phyloP scores from a whole-genome alignment of 2,888 invertebrate genomes.

The Venusia cambrica region DNA sequence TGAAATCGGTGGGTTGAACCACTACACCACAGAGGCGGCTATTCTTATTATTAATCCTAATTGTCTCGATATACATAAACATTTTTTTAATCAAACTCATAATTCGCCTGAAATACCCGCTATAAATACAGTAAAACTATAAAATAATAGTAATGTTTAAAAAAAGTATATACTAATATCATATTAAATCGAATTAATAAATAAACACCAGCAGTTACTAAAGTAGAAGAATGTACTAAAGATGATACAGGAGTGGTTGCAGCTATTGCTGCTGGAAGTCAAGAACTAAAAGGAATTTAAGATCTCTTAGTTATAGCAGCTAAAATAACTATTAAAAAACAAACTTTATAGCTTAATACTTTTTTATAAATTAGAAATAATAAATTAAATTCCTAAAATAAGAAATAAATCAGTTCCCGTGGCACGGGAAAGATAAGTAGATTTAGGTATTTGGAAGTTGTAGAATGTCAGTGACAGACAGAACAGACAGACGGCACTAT shows the following conservation, averaged over 20 bases:
- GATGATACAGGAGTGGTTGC: slow-evolving; percentile 90
- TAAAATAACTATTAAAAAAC: slow-evolving; percentile 68
- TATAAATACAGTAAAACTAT: slow-evolving; percentile 82
- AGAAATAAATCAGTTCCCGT: no score
- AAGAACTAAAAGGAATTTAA: slow-evolving; percentile 90
- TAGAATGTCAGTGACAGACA: no score
- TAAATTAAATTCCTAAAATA: slow-evolving; percentile 79
- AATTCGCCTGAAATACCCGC: slow-evolving; percentile 81
- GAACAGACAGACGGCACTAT: no score
- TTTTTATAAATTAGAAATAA: slow-evolving; percentile 74
- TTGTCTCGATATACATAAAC: slow-evolving; percentile 89
- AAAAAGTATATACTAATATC: slow-evolving; percentile 59
- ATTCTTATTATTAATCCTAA: slow-evolving; percentile 86
- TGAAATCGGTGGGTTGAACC: no score
- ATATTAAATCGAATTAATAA: slow-evolving; percentile 86
- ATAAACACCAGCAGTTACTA: slow-evolving; percentile 89
- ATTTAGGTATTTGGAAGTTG: no score
- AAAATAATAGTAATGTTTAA: slow-evolving; percentile 78
- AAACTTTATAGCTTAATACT: slow-evolving; percentile 61
- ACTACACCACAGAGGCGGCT: no score
- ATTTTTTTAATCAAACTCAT: slow-evolving; percentile 87
- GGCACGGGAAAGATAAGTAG: no score
- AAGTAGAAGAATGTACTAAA: slow-evolving; percentile 88
- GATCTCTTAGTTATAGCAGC: slow-evolving; percentile 88
- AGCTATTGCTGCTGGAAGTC: slow-evolving; percentile 87